These are phyloP conservation scores for Ricordea florida DNA, from an alignment of 92 coral and sea anemone genomes.

Conservation along the genomic window DNA sequence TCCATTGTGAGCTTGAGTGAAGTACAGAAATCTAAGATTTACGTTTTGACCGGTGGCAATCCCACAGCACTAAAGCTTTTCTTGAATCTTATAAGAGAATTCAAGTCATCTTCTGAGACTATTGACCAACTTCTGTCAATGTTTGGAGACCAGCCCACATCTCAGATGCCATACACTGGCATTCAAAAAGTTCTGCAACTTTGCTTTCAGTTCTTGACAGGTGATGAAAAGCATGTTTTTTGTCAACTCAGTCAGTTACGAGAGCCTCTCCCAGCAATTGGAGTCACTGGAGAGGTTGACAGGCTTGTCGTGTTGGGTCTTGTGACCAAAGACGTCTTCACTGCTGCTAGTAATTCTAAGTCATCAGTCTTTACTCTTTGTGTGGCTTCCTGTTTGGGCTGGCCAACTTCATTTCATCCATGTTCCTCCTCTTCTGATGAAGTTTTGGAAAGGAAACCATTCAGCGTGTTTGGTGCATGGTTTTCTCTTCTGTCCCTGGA, in stretches of 20 bases:
- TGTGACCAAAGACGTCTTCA: slow-evolving; percentile 17
- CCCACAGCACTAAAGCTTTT: slow-evolving; percentile 66
- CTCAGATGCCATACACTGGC: background rate
- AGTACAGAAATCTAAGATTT: background rate
- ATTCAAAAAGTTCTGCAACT: slow-evolving; percentile 3
- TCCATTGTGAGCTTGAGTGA: background rate
- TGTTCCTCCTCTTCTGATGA: background rate
- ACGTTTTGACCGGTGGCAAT: slow-evolving; percentile 19
- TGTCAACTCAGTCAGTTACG: slow-evolving; percentile 74
- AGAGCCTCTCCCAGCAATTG: slow-evolving; percentile 61
- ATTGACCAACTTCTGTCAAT: background rate
- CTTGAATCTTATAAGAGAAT: slow-evolving; percentile 27
- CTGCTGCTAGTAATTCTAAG: background rate
- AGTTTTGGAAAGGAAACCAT: background rate
- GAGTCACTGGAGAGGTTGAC: background rate
- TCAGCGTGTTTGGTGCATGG: slow-evolving; percentile 75
- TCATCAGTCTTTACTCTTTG: background rate
- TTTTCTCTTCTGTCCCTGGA: slow-evolving; percentile 64
- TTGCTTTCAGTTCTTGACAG: background rate
- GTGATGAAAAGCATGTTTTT: slow-evolving; percentile 17
- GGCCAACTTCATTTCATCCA: background rate
- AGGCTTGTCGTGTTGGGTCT: slow-evolving; percentile 49
- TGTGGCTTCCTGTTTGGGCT: background rate
- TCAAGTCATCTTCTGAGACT: slow-evolving; percentile 8
- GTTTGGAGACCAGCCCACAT: background rate